Evolutionary conservation across 2,888 invertebrate species (phyloP).

Genomic region (Lumbricus terrestris): DNA sequence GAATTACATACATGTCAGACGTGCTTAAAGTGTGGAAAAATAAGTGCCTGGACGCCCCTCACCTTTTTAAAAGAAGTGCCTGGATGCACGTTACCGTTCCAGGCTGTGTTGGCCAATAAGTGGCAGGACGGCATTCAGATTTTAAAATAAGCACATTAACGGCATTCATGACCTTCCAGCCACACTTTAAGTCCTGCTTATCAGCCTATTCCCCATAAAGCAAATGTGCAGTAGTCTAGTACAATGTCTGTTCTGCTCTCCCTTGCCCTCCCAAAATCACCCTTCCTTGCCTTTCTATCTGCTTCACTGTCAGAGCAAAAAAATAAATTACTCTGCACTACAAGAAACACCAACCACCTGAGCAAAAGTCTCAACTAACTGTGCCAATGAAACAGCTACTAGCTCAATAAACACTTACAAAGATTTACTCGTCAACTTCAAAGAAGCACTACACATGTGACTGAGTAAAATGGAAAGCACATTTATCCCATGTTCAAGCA

Average conservation of each 20-base stretch:
- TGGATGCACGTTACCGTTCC: too few relatives aligned
- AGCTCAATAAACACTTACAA: background rate
- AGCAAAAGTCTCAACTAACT: background rate
- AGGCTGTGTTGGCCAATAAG: too few relatives aligned
- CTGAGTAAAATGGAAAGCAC: background rate
- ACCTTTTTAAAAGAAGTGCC: too few relatives aligned
- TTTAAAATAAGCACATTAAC: too few relatives aligned
- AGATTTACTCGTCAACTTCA: background rate
- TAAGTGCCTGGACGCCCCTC: too few relatives aligned
- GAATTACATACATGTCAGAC: too few relatives aligned
- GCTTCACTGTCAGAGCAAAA: background rate
- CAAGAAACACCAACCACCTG: too few relatives aligned
- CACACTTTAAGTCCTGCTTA: too few relatives aligned
- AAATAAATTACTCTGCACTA: too few relatives aligned
- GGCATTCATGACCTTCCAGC: too few relatives aligned
- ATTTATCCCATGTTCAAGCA: background rate
- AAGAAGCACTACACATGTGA: background rate
- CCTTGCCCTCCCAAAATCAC: background rate
- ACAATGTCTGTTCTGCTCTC: background rate
- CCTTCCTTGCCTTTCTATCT: background rate
- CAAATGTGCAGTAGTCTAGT: background rate
- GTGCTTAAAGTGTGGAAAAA: too few relatives aligned
- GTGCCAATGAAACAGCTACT: background rate
- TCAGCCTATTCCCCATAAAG: background rate
- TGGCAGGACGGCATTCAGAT: too few relatives aligned